phyloP scores from a whole-genome alignment of 2,113 vertebrate genomes.

The Carassius gibelio region DNA sequence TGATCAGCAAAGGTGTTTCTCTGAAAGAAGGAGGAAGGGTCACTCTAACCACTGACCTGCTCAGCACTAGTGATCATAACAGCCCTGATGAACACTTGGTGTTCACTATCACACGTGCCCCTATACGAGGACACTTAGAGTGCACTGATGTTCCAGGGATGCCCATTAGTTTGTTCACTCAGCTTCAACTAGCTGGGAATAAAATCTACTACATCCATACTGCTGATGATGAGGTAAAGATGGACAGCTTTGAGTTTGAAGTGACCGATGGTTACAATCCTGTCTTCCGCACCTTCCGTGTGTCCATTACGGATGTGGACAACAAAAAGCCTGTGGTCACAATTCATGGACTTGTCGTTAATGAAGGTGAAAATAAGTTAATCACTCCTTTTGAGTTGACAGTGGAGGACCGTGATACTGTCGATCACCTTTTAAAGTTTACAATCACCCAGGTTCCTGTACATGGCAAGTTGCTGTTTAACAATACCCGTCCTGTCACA shows the following conservation, averaged over 20 bases:
- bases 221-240: slow-evolving; percentile 90
- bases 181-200: slow-evolving; percentile 92
- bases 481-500: slow-evolving; percentile 77
- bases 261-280: slow-evolving; percentile 94
- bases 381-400: slow-evolving; percentile 95
- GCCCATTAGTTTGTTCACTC: slow-evolving; percentile 88
- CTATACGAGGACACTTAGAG: slow-evolving; percentile 88
- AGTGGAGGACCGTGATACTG: slow-evolving; percentile 90
- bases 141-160: slow-evolving; percentile 86
- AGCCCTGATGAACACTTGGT: slow-evolving; percentile 93
- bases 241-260: slow-evolving; percentile 97
- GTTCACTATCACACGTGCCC: slow-evolving; percentile 91
- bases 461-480: slow-evolving; percentile 87
- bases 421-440: slow-evolving; percentile 82
- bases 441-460: slow-evolving; percentile 86
- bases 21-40: slow-evolving; percentile 92
- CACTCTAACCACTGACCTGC: slow-evolving; percentile 91
- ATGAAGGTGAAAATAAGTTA: slow-evolving; percentile 85
- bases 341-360: slow-evolving; percentile 82
- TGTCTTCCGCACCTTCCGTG: slow-evolving; percentile 92
- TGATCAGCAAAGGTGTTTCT: slow-evolving; percentile 92
- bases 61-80: slow-evolving; percentile 94
- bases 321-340: slow-evolving; percentile 94
- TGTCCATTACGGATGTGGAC: slow-evolving; percentile 92
- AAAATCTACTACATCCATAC: slow-evolving; percentile 96